Percentiles rank a stretch among this genome's conserved stretches.
phyloP scores from a whole-genome alignment of 2,113 vertebrate species.

The Psephotus haematonotus region DNA sequence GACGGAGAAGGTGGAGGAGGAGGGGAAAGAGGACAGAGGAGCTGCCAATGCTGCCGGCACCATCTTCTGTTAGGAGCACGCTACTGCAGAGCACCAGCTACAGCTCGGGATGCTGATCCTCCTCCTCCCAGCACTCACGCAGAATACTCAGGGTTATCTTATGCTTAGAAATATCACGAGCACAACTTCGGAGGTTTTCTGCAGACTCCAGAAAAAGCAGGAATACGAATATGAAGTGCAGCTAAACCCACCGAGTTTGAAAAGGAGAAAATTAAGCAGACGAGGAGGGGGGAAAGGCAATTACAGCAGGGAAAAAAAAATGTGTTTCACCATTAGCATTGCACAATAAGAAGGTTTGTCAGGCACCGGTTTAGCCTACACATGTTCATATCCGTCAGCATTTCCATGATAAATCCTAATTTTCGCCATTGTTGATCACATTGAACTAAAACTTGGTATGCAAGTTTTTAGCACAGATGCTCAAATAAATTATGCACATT shows the following conservation, averaged over 20 bases:
- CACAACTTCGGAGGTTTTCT: constrained; percentile 19
- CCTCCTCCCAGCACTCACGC: neutral
- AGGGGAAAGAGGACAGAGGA: neutral
- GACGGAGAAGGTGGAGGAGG: neutral
- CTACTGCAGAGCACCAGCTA: constrained; percentile 39
- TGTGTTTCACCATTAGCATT: constrained; percentile 57
- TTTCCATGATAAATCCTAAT: constrained; percentile 76
- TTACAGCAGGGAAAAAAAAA: constrained; percentile 41
- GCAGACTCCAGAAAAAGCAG: constrained; percentile 46
- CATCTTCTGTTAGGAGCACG: constrained; percentile 58
- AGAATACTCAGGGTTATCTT: neutral
- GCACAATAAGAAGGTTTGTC: constrained; percentile 76
- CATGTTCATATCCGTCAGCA: constrained; percentile 73
- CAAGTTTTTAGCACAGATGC: constrained; percentile 76
- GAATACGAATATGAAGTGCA: constrained; percentile 42
- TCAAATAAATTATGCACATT: constrained; percentile 76
- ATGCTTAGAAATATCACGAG: neutral
- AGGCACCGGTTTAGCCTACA: constrained; percentile 68
- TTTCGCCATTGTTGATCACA: constrained; percentile 74
- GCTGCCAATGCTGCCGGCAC: constrained; percentile 62
- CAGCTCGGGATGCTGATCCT: neutral
- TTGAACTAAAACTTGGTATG: constrained; percentile 73
- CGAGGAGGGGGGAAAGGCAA: neutral
- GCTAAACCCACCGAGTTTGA: constrained; percentile 41
- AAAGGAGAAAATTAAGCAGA: constrained; percentile 67